These are phyloP conservation scores for Drosophila demipolita DNA, from an alignment of 2,888 invertebrate species.

Conservation along the genomic window DNA sequence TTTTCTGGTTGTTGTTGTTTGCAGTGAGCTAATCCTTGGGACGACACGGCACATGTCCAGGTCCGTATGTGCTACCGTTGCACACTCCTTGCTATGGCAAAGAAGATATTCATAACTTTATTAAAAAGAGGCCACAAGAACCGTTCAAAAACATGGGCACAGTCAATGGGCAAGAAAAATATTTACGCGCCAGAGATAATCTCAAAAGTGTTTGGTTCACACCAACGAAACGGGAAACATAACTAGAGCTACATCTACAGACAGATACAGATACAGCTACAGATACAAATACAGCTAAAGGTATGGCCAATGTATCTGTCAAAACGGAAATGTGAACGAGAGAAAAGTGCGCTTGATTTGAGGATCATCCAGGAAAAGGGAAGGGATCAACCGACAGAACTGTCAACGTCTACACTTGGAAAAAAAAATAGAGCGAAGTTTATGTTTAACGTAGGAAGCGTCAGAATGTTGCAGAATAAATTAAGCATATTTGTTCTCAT, in stretches of 20 bases:
- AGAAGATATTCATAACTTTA: conserved; percentile 69
- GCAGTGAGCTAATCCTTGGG: conserved; percentile 55
- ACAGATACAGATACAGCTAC: conserved; percentile 20
- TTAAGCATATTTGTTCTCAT: background rate
- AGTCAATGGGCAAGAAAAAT: conserved; percentile 82
- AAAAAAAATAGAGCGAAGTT: background rate
- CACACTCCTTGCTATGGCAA: background rate
- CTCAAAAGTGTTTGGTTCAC: conserved; percentile 79
- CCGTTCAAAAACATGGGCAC: conserved; percentile 62
- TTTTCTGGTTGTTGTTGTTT: conserved; percentile 34
- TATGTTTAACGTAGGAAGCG: background rate
- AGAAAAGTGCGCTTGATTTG: conserved; percentile 77
- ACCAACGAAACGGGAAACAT: conserved; percentile 69
- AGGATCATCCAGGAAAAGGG: conserved; percentile 70
- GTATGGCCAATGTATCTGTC: conserved; percentile 76
- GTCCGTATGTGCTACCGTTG: conserved; percentile 35
- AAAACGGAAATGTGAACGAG: conserved; percentile 73
- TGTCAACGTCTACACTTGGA: conserved; percentile 34
- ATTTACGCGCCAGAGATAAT: conserved; percentile 83
- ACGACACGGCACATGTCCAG: conserved; percentile 32
- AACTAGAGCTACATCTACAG: conserved; percentile 8
- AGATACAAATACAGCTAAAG: conserved; percentile 37
- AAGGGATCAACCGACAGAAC: conserved; percentile 61
- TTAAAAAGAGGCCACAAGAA: conserved; percentile 63
- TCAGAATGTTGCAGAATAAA: background rate